phyloP scores from a whole-genome alignment of 2,797 vertebrate species.

The Lepidocolaptes lacrymiger region DNA sequence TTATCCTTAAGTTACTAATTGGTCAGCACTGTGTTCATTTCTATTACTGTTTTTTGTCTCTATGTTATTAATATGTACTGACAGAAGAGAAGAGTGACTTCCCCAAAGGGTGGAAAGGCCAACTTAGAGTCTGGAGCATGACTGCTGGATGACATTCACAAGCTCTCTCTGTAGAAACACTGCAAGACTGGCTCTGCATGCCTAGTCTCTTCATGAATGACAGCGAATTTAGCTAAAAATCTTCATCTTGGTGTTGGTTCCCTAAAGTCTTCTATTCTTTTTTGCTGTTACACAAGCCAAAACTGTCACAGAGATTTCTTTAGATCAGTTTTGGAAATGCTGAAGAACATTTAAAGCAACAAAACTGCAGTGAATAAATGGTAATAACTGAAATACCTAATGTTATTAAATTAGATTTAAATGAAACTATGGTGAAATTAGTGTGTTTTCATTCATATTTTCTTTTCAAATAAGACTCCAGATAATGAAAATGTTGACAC shows the following conservation, averaged over 20 bases:
- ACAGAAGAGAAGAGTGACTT: conserved; percentile 27
- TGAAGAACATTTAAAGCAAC: not conserved
- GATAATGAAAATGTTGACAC: not conserved
- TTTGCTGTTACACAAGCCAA: not conserved
- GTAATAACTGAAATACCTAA: not conserved
- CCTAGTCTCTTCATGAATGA: not conserved
- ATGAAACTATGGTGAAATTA: not conserved
- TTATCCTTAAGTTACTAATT: conserved; percentile 44
- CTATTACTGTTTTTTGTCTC: not conserved
- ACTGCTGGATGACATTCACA: not conserved
- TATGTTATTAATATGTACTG: not conserved
- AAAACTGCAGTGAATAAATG: not conserved
- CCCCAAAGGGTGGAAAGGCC: not conserved
- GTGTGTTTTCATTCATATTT: not conserved
- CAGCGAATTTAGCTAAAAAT: not conserved
- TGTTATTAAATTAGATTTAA: not conserved
- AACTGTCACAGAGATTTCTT: not conserved
- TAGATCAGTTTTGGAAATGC: not conserved
- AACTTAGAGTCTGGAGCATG: not conserved
- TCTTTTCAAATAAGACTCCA: not conserved
- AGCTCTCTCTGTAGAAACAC: not conserved
- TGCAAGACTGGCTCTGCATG: not conserved
- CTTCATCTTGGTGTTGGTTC: not conserved
- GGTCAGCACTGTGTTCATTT: not conserved
- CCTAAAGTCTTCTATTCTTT: not conserved